Percentiles rank a stretch among this genome's conserved stretches.
These are phyloP conservation scores for Hypena proboscidalis DNA, from an alignment of 2,888 invertebrate genomes.

Conservation along the genomic window DNA sequence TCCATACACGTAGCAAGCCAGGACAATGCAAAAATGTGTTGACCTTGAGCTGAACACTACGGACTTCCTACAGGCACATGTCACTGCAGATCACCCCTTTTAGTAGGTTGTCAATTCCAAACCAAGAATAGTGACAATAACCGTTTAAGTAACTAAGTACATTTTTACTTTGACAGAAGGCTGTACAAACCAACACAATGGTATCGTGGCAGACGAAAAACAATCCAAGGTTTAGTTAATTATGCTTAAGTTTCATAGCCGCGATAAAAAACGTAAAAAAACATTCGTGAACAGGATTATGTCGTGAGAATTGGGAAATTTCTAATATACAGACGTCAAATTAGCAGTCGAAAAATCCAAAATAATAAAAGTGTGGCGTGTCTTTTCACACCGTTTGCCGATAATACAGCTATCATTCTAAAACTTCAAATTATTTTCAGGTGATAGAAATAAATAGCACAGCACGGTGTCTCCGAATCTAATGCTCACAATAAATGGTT, in stretches of 20 bases:
- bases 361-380: conserved; percentile 2
- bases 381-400: conserved; percentile 8
- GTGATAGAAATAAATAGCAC: conserved; percentile 36
- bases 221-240: conserved; percentile 18
- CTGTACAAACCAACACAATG: conserved; percentile 9
- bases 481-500: conserved; percentile 42
- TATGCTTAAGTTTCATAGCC: conserved; percentile 10
- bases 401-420: conserved; percentile 11
- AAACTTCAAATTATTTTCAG: conserved; percentile 15
- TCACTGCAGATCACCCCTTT: no score
- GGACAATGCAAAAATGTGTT: no score
- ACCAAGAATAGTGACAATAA: no score
- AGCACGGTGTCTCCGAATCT: conserved; percentile 35
- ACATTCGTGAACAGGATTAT: neutral
- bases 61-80: no score
- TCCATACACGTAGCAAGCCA: no score
- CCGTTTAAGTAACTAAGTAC: no score
- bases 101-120: no score
- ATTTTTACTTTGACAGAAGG: no score
- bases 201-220: conserved; percentile 2
- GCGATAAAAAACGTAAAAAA: neutral
- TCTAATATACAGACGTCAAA: neutral
- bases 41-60: no score
- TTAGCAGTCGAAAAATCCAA: conserved; percentile 4
- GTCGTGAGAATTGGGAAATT: neutral